Evolutionary conservation across 2,888 invertebrate genomes (phyloP), one percentile per base, ranked within the genome.

Genomic region (Dromius quadrimaculatus): DNA sequence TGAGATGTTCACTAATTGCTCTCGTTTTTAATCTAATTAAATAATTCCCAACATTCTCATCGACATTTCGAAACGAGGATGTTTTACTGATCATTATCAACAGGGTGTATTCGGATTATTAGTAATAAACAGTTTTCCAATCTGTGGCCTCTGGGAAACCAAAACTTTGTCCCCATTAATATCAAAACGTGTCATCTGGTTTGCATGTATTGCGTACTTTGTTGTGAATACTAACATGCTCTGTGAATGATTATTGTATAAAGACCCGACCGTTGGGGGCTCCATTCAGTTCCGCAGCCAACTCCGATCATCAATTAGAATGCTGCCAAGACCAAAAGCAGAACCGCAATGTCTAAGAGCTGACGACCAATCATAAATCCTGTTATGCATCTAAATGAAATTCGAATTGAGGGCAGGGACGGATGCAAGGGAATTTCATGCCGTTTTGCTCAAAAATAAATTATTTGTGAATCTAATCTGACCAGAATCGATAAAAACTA

Each of bases 311-410:
- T 69, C 68, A 69, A 69, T 69, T 69, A 69, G 32, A 59, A 41
- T 45, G 43, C 57, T 45, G 68, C 57, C 57, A 59, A 15, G 43
- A 15, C 19, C 57, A 57, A 19, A n/a, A 23, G 13, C 5, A 8
- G 11, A 59, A 41, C 41, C 62, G 19, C 36, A 20, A 36, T 36
- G 68, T 69, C 68, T 57, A 38, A 54, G 23, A 69, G 68, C 45
- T 69, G 68, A 69, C 59, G 68, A 69, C 68, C 59, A 57, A 43
- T 69, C 68, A 69, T 69, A 69, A 69, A 59, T 59, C 57, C 34
- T 22, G 36, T 41, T 41, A 41, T 69, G 68, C 59, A 59, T 69
- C 59, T 59, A 69, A 66, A 66, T 66, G 54, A 50, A 38, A 32
- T 9, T n/a, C n/a, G n/a, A n/a, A n/a, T n/a, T n/a, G n/a, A n/a